Evolutionary conservation across 1,140 invertebrate genomes (phyloP), one percentile per base, ranked within the genome.

Genomic region (Coboldia fuscipes): DNA sequence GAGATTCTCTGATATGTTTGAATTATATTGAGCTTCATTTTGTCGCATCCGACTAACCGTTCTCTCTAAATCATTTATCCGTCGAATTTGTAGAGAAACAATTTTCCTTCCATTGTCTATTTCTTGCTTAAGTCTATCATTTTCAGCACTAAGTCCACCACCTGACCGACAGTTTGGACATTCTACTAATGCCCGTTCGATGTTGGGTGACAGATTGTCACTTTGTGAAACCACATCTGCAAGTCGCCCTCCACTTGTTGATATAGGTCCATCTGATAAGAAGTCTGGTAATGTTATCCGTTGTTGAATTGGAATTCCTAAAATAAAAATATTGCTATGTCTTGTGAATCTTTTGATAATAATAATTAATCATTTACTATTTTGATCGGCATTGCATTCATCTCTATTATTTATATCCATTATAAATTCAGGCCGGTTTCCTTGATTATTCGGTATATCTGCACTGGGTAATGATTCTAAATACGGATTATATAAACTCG

Each of bases 211-310:
- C 45, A 13, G 48, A 44, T 32, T 45, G 37, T 9, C 54, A 47
- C 33, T n/a, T n/a, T n/a, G n/a, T n/a, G 53, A 54, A 19, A 58
- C 54, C 30, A 54, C 51, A 37, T 68, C 64, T 6, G 57, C 52
- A 26, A 61, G 44, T 10, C 58, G 46, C 34, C 54, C 52, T 16
- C 51, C 54, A 19, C 58, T 51, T 41, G 60, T 58, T 37, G 58
- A 56, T 38, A 75, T 73, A 10, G 73, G 70, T 9, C 72, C 72
- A 49, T 78, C 74, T 12, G 70, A 72, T 21, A 78, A 57, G 52
- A 78, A 78, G 42, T 78, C 74, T 13, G 74, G 73, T 32, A 76
- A 55, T 48, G 70, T 68, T 50, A 72, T 48, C n/a, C 13, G 15
- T 22, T 26, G 15, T 16, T 19, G 13, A 22, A 33, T 22, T 2